phyloP scores from a whole-genome alignment of 2,797 vertebrate species.

The Pseudotriccus pelzelni region DNA sequence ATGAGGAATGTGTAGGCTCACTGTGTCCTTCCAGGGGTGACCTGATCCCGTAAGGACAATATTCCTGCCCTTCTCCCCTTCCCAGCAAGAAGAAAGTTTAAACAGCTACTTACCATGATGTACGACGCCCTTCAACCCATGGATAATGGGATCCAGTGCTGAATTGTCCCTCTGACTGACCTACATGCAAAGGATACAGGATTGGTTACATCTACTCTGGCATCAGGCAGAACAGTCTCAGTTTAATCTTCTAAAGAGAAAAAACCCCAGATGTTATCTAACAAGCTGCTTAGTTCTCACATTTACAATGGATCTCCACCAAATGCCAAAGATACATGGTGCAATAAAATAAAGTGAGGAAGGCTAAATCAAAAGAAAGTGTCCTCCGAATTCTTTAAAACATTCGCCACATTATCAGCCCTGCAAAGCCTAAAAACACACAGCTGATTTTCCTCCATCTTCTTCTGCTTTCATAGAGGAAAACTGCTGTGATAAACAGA shows the following conservation, averaged over 20 bases:
- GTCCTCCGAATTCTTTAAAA: constrained; percentile 49
- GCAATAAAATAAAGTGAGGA: constrained; percentile 56
- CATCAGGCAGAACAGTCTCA: constrained; percentile 66
- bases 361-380: constrained; percentile 51
- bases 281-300: constrained; percentile 48
- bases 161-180: constrained; percentile 92
- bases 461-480: constrained; percentile 11
- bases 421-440: neutral
- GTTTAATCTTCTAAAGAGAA: constrained; percentile 63
- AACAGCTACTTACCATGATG: constrained; percentile 90
- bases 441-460: neutral
- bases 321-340: constrained; percentile 40
- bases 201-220: constrained; percentile 75
- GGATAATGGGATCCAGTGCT: constrained; percentile 93
- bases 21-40: constrained; percentile 51
- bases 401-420: neutral
- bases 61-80: constrained; percentile 44
- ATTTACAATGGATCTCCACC: constrained; percentile 21
- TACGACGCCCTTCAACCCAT: constrained; percentile 93
- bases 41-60: constrained; percentile 42
- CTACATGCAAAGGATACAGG: constrained; percentile 80
- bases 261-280: constrained; percentile 41
- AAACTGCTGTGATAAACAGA: neutral
- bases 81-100: constrained; percentile 35
- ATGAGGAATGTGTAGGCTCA: constrained; percentile 52